Evolutionary conservation across 2,797 vertebrate species (phyloP).

Genomic region (Crax fasciolata): DNA sequence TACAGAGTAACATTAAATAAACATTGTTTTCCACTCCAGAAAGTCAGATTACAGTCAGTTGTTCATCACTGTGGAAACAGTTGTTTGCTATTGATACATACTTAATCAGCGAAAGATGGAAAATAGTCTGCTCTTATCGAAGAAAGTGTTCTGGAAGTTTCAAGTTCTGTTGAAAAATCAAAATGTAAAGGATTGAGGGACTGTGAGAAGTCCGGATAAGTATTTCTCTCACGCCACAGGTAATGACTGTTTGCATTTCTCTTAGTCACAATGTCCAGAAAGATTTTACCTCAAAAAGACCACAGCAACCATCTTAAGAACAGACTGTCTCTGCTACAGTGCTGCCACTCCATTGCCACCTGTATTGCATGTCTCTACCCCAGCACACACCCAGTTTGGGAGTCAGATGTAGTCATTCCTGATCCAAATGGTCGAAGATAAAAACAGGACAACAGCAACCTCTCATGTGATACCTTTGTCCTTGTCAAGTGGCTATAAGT

Average conservation of each 20-base stretch:
- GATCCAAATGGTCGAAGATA: not conserved
- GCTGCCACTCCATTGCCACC: not conserved
- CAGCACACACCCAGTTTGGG: accelerated
- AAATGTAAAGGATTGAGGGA: not conserved
- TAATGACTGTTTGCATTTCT: slow-evolving; percentile 15
- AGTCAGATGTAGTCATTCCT: not conserved
- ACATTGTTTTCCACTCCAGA: not conserved
- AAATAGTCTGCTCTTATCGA: not conserved
- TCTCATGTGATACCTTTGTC: not conserved
- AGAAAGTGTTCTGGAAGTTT: not conserved
- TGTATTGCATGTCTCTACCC: not conserved
- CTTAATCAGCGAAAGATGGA: not conserved
- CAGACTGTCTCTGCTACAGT: not conserved
- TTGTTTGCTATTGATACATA: not conserved
- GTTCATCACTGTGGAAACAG: not conserved
- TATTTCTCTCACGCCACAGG: not conserved
- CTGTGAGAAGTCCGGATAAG: not conserved
- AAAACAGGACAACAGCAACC: not conserved
- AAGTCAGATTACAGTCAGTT: not conserved
- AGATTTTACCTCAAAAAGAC: slow-evolving; percentile 10
- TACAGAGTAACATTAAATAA: not conserved
- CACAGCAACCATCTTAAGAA: not conserved
- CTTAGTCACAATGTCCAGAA: not conserved
- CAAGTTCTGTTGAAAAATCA: not conserved
- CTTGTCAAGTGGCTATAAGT: not conserved